A percentile compares a stretch with the other conserved stretches of the same genome.
phyloP scores from a whole-genome alignment of 2,113 vertebrate species.

The Psammodynastes pulverulentus region DNA sequence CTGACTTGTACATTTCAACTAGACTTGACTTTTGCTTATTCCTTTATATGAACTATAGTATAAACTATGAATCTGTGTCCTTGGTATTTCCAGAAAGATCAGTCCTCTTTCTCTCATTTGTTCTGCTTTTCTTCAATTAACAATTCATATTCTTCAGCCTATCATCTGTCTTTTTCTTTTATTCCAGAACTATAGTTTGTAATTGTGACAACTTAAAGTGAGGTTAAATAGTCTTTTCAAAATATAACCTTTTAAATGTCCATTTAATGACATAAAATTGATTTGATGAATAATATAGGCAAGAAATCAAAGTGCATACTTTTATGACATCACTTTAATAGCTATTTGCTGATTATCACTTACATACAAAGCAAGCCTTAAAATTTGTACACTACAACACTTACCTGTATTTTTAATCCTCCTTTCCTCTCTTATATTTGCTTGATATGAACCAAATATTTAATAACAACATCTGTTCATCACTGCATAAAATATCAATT shows the following conservation, averaged over 20 bases:
- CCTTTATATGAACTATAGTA: not conserved
- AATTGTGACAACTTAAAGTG: not conserved
- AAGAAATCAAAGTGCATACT: not conserved
- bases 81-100: not conserved
- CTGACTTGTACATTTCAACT: not conserved
- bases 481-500: not conserved
- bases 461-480: conserved; percentile 25
- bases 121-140: not conserved
- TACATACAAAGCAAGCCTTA: not conserved
- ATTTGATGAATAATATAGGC: not conserved
- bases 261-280: not conserved
- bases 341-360: not conserved
- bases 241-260: not conserved
- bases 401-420: not conserved
- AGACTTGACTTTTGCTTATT: not conserved
- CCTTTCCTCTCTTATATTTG: not conserved
- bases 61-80: not conserved
- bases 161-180: not conserved
- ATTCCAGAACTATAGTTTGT: not conserved
- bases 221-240: not conserved
- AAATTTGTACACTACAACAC: not conserved
- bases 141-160: not conserved
- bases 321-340: not conserved
- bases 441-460: conserved; percentile 16
- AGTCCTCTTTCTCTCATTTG: not conserved